Conservation (phyloP, 2,113 vertebrate genomes). For the Telmatochromis sp. region DNA sequence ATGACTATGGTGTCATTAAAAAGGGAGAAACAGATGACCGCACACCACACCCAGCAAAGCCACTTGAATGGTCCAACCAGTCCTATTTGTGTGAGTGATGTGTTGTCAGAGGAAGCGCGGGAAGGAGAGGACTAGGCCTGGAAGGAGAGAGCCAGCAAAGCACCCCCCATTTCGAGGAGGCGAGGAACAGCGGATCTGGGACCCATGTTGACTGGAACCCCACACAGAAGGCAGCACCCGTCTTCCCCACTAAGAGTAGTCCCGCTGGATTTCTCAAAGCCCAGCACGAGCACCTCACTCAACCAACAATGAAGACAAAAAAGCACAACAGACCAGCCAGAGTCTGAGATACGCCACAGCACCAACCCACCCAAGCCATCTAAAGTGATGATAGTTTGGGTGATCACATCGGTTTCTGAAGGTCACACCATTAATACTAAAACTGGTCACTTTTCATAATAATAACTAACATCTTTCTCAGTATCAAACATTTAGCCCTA, state of each 20-base stretch:
- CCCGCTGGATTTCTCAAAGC: accelerated
- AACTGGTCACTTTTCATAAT: background rate
- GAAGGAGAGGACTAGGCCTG: background rate
- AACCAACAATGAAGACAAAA: background rate
- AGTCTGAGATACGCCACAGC: background rate
- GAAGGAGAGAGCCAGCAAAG: background rate
- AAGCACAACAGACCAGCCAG: background rate
- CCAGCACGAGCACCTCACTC: background rate
- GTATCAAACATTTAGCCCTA: background rate
- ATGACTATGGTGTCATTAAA: background rate
- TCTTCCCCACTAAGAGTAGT: background rate
- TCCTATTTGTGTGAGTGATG: background rate
- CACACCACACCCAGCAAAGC: background rate
- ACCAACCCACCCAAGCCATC: background rate
- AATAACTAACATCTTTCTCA: background rate
- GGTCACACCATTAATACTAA: background rate
- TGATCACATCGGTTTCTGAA: background rate
- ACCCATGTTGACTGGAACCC: background rate
- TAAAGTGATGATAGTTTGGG: background rate
- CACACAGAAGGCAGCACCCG: background rate
- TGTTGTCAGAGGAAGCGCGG: background rate
- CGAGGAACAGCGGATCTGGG: accelerated
- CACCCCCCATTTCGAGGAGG: background rate
- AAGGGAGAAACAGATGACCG: background rate
- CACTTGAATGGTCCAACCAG: background rate